Base-by-base conservation (phyloP, 2,888 invertebrate genomes). In the Gastracanthus pulcherrimus region DNA sequence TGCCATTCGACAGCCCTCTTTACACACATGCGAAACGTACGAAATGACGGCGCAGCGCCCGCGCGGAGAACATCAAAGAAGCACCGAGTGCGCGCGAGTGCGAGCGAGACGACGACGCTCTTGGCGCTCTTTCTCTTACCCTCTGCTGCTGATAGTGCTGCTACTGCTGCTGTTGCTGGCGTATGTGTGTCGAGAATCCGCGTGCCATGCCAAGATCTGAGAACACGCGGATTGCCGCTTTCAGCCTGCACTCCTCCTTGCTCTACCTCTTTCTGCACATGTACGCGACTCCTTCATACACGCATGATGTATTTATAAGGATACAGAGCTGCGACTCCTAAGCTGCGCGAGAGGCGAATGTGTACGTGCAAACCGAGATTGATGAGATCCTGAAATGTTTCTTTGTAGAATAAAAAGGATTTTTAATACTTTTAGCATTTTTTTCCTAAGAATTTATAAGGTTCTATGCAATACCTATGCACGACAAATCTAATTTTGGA, bases 1-100 rank as follows among this genome's bases (percentile, higher is more conserved):
- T 82, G 71, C 76, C 66, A 80, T 76, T 82, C 80, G 70, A 38
- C 76, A 76, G 82, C 64, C 80, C 74, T 69, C 67, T 66, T 45
- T 67, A 5, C 64, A 6, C 55, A 71, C 55, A 69, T 62, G 55
- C 13, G n/a, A 64, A n/a, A 13, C 26, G 34, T 13, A 23, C 23
- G 76, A 76, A 55, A 76, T 72, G 58, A 38, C 36, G 38, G 69
- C 36, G 69, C 31, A 19, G 7, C 19, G 36, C 23, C 51, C 13
- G 38, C n/a, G n/a, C n/a, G n/a, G n/a, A n/a, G 62, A n/a, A 70
- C 70, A 77, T 70, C 76, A 76, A 76, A 76, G 76, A 66, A 55
- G 55, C 51, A 31, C 34, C 36, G 29, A 26, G 11, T 23, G 4
- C 7, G 11, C 16, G 62, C n/a, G 34, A 3, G 34, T 0, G 62